A percentile compares a stretch with the other conserved stretches of the same genome.
phyloP scores from a whole-genome alignment of 2,888 invertebrate species.

The Drosophila glabriapex region DNA sequence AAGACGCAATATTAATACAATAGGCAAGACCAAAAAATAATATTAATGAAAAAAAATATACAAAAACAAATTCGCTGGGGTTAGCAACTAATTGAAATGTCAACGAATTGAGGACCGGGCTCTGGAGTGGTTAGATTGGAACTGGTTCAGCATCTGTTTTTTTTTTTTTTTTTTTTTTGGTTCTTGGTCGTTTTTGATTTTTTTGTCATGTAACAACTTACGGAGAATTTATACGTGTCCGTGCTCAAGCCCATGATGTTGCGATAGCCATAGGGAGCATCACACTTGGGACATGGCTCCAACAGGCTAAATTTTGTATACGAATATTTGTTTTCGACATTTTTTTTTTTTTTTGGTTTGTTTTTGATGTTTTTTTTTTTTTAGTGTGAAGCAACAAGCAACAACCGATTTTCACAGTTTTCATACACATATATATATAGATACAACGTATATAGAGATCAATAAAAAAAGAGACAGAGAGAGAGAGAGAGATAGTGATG shows the following conservation, averaged over 20 bases:
- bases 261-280: slow-evolving; percentile 97
- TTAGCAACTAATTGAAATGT: slow-evolving; percentile 34
- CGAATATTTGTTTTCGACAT: slow-evolving; percentile 22
- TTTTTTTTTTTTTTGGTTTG: slow-evolving; percentile 23
- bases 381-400: slow-evolving; percentile 50
- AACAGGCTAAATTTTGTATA: slow-evolving; percentile 87
- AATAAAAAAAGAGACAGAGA: slow-evolving; percentile 42
- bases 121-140: slow-evolving; percentile 33
- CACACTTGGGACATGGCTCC: slow-evolving; percentile 92
- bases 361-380: slow-evolving; percentile 35
- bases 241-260: slow-evolving; percentile 96
- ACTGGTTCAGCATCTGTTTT: slow-evolving; percentile 12
- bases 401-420: slow-evolving; percentile 45
- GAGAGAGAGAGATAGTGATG: slow-evolving; percentile 43
- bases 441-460: slow-evolving; percentile 37
- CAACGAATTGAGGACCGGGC: slow-evolving; percentile 6
- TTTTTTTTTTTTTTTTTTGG: not conserved
- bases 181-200: slow-evolving; percentile 5
- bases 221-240: slow-evolving; percentile 93
- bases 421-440: slow-evolving; percentile 45
- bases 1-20: not conserved
- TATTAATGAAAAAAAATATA: not conserved
- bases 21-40: not conserved
- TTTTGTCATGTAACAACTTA: slow-evolving; percentile 87
- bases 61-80: slow-evolving; percentile 26